These are phyloP conservation scores for Prochilodus magdalenae DNA, from an alignment of 2,113 vertebrate genomes.

Conservation along the genomic window DNA sequence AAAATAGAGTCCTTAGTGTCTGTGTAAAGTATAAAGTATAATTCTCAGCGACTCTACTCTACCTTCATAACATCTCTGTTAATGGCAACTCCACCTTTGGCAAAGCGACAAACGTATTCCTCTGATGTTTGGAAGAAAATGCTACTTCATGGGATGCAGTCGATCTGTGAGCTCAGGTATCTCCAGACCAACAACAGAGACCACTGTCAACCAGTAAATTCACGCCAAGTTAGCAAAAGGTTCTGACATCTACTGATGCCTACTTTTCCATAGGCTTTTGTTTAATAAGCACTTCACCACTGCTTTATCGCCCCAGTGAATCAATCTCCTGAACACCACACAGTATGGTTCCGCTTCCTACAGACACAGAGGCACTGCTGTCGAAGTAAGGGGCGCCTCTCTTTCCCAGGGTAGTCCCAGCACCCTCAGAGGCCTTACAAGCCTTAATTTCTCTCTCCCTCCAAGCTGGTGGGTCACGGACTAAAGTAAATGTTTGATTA, in stretches of 20 bases:
- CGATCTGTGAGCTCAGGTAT: too few relatives aligned
- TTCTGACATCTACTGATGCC: neutral
- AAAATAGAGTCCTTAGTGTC: too few relatives aligned
- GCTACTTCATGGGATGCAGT: too few relatives aligned
- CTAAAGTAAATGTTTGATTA: constrained; percentile 28
- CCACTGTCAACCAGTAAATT: too few relatives aligned
- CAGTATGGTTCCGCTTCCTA: neutral
- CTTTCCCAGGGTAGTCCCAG: constrained; percentile 9
- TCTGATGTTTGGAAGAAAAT: too few relatives aligned
- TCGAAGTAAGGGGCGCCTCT: neutral
- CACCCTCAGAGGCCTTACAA: neutral
- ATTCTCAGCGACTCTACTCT: too few relatives aligned
- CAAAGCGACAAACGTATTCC: too few relatives aligned
- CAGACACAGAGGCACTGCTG: constrained; percentile 1
- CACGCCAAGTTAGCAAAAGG: too few relatives aligned
- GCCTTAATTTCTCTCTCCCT: neutral
- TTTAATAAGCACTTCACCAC: neutral
- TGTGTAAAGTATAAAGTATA: too few relatives aligned
- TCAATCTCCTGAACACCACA: neutral
- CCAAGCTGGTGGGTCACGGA: constrained; percentile 9
- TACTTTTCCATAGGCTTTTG: neutral
- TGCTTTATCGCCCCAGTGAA: neutral
- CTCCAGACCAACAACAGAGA: too few relatives aligned
- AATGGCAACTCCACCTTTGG: too few relatives aligned
- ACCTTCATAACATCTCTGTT: too few relatives aligned